Percentiles rank a stretch among this genome's conserved stretches.
Evolutionary conservation across 2,888 invertebrate genomes (phyloP).

Genomic region (Pyrochroa serraticornis): DNA sequence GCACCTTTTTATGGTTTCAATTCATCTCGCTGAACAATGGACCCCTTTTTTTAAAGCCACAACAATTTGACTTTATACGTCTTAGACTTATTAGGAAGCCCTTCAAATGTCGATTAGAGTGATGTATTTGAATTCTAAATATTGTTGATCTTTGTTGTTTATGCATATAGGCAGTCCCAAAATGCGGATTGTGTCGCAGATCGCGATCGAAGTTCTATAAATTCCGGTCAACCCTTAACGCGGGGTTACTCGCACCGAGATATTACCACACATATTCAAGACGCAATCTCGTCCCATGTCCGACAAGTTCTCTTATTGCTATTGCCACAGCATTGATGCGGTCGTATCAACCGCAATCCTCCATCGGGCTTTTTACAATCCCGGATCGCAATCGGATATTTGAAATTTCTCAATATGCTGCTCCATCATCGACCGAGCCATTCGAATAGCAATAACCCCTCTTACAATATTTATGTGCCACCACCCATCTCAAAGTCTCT

Average conservation of each 20-base stretch:
- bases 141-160: too few relatives aligned
- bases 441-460: constrained; percentile 34
- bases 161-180: too few relatives aligned
- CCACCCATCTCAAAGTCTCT: background rate
- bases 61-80: too few relatives aligned
- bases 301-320: constrained; percentile 37
- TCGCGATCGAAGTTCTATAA: background rate
- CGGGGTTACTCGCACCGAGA: constrained; percentile 5
- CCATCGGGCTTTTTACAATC: constrained; percentile 38
- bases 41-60: too few relatives aligned
- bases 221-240: constrained; percentile 3
- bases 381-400: constrained; percentile 41
- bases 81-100: too few relatives aligned
- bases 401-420: constrained; percentile 44
- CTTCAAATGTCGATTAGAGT: too few relatives aligned
- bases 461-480: constrained; percentile 34
- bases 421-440: constrained; percentile 30
- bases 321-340: constrained; percentile 33
- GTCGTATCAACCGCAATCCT: constrained; percentile 36
- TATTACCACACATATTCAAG: constrained; percentile 33
- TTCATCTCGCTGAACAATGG: too few relatives aligned
- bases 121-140: too few relatives aligned
- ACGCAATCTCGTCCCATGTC: constrained; percentile 40
- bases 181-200: background rate
- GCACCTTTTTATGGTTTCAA: too few relatives aligned